Conservation (phyloP, 2,888 invertebrate species). For the Dicycla oo region DNA sequence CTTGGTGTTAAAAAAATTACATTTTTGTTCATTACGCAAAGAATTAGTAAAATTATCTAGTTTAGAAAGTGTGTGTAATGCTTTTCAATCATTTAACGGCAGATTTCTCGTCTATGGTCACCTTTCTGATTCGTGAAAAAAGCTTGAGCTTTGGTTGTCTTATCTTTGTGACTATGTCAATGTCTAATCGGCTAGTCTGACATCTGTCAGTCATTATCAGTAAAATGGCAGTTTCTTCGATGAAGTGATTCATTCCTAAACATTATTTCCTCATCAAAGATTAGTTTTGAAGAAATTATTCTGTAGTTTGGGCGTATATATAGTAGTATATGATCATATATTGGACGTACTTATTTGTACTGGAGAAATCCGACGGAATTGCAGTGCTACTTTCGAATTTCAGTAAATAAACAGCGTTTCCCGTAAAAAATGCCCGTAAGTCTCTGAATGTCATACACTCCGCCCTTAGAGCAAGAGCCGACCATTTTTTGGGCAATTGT, state of each 20-base stretch:
- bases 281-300: neutral
- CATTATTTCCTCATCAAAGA: conserved; percentile 13
- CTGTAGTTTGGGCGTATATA: neutral
- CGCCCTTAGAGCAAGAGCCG: neutral
- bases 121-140: too few species aligned
- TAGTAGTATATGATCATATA: neutral
- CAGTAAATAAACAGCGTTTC: conserved; percentile 5
- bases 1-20: too few species aligned
- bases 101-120: too few species aligned
- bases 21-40: too few species aligned
- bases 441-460: neutral
- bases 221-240: neutral
- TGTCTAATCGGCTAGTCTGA: neutral
- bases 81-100: too few species aligned
- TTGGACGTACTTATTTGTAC: neutral
- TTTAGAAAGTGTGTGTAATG: too few species aligned
- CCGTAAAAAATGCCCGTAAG: conserved; percentile 49
- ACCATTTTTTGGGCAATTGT: neutral
- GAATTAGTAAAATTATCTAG: too few species aligned
- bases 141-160: too few species aligned
- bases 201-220: neutral
- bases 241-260: conserved; percentile 43
- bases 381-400: conserved; percentile 7
- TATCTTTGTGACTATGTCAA: neutral
- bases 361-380: conserved; percentile 10